Evolutionary conservation across 2,888 invertebrate species (phyloP).

Genomic region (Hyppa rectilinea): DNA sequence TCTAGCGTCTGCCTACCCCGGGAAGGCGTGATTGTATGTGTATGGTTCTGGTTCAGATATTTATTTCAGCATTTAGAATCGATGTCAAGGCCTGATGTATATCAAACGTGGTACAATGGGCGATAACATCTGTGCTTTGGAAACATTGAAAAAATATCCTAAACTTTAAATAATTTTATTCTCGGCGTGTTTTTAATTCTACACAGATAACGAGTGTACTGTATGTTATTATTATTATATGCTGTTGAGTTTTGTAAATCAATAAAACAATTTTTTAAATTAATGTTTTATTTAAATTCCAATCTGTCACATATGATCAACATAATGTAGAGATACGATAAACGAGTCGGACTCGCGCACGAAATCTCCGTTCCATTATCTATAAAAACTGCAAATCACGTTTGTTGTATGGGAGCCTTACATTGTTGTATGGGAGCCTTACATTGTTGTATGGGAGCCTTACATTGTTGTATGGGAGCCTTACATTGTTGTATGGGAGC

Average conservation of each 20-base stretch:
- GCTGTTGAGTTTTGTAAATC: constrained; percentile 61
- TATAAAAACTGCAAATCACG: too few relatives aligned
- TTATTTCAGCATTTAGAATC: constrained; percentile 44
- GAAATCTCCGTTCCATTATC: too few relatives aligned
- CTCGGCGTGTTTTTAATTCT: constrained; percentile 30
- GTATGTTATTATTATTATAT: constrained; percentile 41
- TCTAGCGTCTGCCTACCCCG: too few relatives aligned
- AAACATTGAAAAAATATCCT: not conserved
- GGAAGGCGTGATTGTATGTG: too few relatives aligned
- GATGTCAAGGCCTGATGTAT: constrained; percentile 17
- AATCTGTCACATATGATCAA: not conserved
- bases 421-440: too few relatives aligned
- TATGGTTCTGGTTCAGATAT: constrained; percentile 31
- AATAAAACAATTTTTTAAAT: constrained; percentile 50
- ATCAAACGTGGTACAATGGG: not conserved
- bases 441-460: too few relatives aligned
- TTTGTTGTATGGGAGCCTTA: too few relatives aligned
- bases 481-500: too few relatives aligned
- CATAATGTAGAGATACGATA: too few relatives aligned
- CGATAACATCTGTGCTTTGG: constrained; percentile 13
- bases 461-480: too few relatives aligned
- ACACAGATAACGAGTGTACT: constrained; percentile 9
- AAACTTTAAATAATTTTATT: constrained; percentile 20
- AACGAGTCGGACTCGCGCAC: too few relatives aligned
- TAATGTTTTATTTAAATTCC: not conserved